phyloP scores from a whole-genome alignment of 2,113 vertebrate genomes.

The Balaenoptera acutorostrata region DNA sequence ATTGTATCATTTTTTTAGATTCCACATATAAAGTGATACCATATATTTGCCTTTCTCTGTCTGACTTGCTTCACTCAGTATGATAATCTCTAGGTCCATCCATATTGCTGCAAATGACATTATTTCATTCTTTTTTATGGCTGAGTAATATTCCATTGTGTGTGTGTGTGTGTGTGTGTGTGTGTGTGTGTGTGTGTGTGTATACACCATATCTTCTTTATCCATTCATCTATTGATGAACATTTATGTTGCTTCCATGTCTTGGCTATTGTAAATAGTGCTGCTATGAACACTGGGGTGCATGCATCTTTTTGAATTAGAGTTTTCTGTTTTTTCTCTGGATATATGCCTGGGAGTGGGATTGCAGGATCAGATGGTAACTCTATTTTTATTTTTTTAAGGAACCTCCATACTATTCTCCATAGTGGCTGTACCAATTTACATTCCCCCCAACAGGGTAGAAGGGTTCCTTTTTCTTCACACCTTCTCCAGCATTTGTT shows the following conservation, averaged over 20 bases:
- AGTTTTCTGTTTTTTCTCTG: background rate
- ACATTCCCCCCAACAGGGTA: background rate
- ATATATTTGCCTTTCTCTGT: background rate
- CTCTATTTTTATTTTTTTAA: background rate
- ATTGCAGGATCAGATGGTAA: background rate
- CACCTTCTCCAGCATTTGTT: background rate
- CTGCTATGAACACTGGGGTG: background rate
- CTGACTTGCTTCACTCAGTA: background rate
- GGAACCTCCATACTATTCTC: background rate
- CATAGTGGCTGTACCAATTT: background rate
- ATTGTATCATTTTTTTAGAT: background rate
- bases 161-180: no score
- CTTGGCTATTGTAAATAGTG: background rate
- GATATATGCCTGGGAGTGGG: background rate
- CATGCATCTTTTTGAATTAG: background rate
- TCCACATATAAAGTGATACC: background rate
- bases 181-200: no score
- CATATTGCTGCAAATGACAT: no score
- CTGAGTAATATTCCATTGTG: no score
- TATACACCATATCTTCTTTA: no score
- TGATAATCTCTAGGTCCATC: background rate
- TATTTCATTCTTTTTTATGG: background rate
- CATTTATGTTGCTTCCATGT: no score
- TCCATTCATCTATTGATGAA: no score
- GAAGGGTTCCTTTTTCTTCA: background rate